A percentile compares a stretch with the other conserved stretches of the same genome.
Evolutionary conservation across 2,113 vertebrate genomes (phyloP).

Genomic region (Corythornis cristatus): DNA sequence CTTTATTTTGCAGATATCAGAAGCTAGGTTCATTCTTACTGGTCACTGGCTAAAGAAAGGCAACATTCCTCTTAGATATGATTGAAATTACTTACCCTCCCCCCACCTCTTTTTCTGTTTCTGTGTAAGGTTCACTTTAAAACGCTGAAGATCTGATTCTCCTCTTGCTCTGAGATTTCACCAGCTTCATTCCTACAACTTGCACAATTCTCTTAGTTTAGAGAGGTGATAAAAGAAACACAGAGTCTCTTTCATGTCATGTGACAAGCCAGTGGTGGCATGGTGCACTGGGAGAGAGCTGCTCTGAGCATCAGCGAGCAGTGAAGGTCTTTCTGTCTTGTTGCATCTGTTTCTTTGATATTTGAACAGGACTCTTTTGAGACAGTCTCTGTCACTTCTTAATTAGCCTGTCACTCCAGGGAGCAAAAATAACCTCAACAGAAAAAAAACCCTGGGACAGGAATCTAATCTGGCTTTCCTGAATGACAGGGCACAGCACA

Average conservation of each 20-base stretch:
- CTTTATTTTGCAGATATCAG: slow-evolving; percentile 5
- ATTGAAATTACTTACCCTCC: not conserved
- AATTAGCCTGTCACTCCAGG: slow-evolving; percentile 55
- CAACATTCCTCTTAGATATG: not conserved
- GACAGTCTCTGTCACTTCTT: slow-evolving; percentile 27
- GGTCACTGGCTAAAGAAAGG: slow-evolving; percentile 35
- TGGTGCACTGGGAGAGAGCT: slow-evolving; percentile 6
- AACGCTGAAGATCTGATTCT: not conserved
- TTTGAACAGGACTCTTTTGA: slow-evolving; percentile 55
- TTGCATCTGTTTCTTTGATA: slow-evolving; percentile 52
- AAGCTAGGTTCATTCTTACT: slow-evolving; percentile 24
- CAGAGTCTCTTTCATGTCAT: slow-evolving; percentile 21
- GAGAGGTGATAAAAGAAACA: slow-evolving; percentile 34
- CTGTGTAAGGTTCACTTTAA: not conserved
- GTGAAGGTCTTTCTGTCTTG: slow-evolving; percentile 31
- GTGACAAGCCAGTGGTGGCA: slow-evolving; percentile 18
- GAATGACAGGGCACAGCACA: slow-evolving; percentile 17
- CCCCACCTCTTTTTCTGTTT: not conserved
- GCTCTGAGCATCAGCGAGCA: not conserved
- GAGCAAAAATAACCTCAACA: not conserved
- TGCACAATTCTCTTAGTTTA: not conserved
- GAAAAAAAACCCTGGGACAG: slow-evolving; percentile 4
- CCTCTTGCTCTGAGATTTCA: not conserved
- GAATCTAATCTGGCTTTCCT: slow-evolving; percentile 48
- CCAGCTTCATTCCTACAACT: not conserved